Conservation (phyloP, 2,888 invertebrate genomes). For the Drosophila pegasa region DNA sequence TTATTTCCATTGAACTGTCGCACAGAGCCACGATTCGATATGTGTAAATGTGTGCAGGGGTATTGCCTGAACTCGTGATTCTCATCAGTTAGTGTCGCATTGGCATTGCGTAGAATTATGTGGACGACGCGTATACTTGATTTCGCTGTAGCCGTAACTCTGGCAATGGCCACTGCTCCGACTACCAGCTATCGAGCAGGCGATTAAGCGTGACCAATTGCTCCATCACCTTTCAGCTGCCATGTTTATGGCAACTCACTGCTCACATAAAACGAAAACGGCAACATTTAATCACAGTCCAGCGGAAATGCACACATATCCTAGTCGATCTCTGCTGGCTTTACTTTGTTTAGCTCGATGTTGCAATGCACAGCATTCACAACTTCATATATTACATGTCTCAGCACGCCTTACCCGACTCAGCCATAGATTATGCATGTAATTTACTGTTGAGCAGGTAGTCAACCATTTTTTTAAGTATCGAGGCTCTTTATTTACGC, state of each 20-base stretch:
- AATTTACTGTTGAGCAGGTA: slow-evolving; percentile 15
- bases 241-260: slow-evolving; percentile 54
- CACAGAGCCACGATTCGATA: slow-evolving; percentile 21
- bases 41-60: slow-evolving; percentile 2
- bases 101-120: slow-evolving; percentile 68
- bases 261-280: slow-evolving; percentile 51
- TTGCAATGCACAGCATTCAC: slow-evolving; percentile 31
- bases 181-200: slow-evolving; percentile 42
- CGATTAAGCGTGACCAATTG: slow-evolving; percentile 80
- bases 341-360: slow-evolving; percentile 25
- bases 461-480: slow-evolving; percentile 1
- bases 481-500: neutral
- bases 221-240: slow-evolving; percentile 52
- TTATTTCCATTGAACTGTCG: slow-evolving; percentile 74
- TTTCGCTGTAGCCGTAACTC: slow-evolving; percentile 30
- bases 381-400: slow-evolving; percentile 64
- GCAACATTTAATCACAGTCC: slow-evolving; percentile 64
- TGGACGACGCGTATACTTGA: slow-evolving; percentile 69
- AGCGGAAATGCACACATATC: slow-evolving; percentile 18
- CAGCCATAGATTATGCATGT: slow-evolving; percentile 16
- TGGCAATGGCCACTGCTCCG: slow-evolving; percentile 4
- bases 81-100: slow-evolving; percentile 43
- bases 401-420: slow-evolving; percentile 17
- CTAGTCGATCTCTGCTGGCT: slow-evolving; percentile 16
- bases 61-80: slow-evolving; percentile 30